phyloP scores from a whole-genome alignment of 2,113 vertebrate species.

The Melanostigma gelatinosum region DNA sequence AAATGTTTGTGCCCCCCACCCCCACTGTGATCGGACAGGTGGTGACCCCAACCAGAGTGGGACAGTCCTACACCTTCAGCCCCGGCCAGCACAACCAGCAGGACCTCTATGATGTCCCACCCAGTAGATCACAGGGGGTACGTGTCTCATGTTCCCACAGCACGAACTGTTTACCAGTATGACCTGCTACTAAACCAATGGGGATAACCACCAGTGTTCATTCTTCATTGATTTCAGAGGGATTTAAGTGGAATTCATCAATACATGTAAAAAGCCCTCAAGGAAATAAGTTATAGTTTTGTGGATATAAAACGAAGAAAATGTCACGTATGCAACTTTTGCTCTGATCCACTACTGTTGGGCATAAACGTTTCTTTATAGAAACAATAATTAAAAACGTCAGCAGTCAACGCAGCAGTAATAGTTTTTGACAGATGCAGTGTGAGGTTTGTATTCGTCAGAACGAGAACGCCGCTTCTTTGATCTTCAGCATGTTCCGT shows the following conservation, averaged over 20 bases:
- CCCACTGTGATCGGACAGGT: constrained; percentile 85
- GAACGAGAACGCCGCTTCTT: not conserved
- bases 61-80: constrained; percentile 90
- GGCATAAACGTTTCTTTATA: not conserved
- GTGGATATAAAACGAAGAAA: not conserved
- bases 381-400: not conserved
- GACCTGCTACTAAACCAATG: not conserved
- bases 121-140: constrained; percentile 90
- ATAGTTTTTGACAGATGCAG: not conserved
- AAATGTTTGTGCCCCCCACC: constrained; percentile 54
- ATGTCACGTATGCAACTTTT: not conserved
- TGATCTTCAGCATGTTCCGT: not conserved
- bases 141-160: constrained; percentile 68
- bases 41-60: constrained; percentile 90
- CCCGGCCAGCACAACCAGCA: constrained; percentile 86
- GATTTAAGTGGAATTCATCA: not conserved
- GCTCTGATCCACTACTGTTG: not conserved
- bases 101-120: constrained; percentile 92
- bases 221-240: not conserved
- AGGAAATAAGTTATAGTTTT: not conserved
- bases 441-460: not conserved
- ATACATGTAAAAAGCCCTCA: too few species aligned
- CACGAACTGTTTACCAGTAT: not conserved
- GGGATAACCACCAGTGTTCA: not conserved
- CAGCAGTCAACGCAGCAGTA: not conserved